A percentile compares a stretch with the other conserved stretches of the same genome.
phyloP scores from a whole-genome alignment of 2,888 invertebrate species.

The Willowsia nigromaculata region DNA sequence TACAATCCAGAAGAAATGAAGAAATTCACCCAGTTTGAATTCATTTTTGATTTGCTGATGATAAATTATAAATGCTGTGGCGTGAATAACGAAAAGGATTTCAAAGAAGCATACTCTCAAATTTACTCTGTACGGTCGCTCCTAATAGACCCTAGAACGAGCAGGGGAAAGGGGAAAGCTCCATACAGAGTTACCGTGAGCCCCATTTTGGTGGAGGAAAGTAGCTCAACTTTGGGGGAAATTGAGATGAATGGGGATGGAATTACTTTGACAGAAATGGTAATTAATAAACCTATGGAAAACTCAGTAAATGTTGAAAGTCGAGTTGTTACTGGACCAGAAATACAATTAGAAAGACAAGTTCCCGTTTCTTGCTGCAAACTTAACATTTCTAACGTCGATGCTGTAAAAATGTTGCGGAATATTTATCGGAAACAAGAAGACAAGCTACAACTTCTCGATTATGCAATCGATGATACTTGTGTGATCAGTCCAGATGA shows the following conservation, averaged over 20 bases:
- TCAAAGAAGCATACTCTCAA: constrained; percentile 54
- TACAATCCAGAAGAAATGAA: constrained; percentile 52
- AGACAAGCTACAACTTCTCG: constrained; percentile 33
- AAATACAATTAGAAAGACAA: constrained; percentile 7
- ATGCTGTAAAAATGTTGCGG: constrained; percentile 30
- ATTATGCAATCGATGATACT: constrained; percentile 42
- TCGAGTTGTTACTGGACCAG: constrained; percentile 35
- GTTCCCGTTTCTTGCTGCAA: constrained; percentile 64
- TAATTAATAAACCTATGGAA: not conserved
- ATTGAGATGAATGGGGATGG: not conserved
- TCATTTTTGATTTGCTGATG: constrained; percentile 61
- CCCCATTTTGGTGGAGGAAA: not conserved
- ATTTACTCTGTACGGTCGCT: constrained; percentile 51
- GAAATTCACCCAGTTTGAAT: constrained; percentile 59
- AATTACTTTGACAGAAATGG: not conserved
- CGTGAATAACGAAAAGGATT: constrained; percentile 55
- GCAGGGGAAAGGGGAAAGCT: not conserved
- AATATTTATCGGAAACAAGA: constrained; percentile 55
- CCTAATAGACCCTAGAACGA: constrained; percentile 48
- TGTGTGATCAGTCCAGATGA: constrained; percentile 53
- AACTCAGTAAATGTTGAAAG: constrained; percentile 21
- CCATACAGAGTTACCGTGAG: not conserved
- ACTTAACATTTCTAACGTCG: constrained; percentile 37
- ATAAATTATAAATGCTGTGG: constrained; percentile 66
- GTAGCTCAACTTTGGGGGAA: not conserved